Evolutionary conservation across 1,140 invertebrate species (phyloP).

Genomic region (Globodera rostochiensis): DNA sequence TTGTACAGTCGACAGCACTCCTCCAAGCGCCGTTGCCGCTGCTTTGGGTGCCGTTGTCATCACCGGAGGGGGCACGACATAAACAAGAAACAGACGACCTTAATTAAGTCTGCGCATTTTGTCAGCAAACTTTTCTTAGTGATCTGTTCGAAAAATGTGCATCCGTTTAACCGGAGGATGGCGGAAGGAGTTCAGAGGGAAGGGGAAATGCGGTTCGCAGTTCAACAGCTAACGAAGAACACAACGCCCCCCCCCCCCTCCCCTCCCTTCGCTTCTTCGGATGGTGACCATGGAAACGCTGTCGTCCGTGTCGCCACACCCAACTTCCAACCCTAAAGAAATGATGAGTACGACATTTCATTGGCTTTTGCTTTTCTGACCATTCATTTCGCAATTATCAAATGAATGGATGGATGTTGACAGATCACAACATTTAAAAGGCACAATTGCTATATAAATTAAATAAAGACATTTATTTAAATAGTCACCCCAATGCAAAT

Average conservation of each 20-base stretch:
- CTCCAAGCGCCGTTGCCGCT: background rate
- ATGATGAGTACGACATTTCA: background rate
- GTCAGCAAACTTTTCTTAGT: too few relatives aligned
- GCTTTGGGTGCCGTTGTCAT: slow-evolving; percentile 14
- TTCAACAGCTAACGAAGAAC: background rate
- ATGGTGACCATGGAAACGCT: slow-evolving; percentile 16
- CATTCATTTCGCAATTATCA: background rate
- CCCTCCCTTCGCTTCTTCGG: background rate
- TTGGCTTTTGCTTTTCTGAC: background rate
- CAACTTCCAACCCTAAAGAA: background rate
- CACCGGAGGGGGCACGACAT: too few relatives aligned
- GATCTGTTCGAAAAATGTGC: too few relatives aligned
- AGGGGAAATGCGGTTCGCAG: background rate
- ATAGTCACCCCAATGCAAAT: too few relatives aligned
- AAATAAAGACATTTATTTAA: too few relatives aligned
- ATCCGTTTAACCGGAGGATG: background rate
- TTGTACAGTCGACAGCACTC: background rate
- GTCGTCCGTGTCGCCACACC: background rate
- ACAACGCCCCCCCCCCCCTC: background rate
- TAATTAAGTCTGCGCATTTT: too few relatives aligned
- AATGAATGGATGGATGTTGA: background rate
- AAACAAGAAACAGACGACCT: background rate
- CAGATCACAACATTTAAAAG: too few relatives aligned
- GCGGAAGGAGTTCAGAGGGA: background rate
- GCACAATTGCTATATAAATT: background rate